A percentile compares a stretch with the other conserved stretches of the same genome.
Evolutionary conservation across 2,797 vertebrate genomes (phyloP).

Genomic region (Chiropotes sagulatus): DNA sequence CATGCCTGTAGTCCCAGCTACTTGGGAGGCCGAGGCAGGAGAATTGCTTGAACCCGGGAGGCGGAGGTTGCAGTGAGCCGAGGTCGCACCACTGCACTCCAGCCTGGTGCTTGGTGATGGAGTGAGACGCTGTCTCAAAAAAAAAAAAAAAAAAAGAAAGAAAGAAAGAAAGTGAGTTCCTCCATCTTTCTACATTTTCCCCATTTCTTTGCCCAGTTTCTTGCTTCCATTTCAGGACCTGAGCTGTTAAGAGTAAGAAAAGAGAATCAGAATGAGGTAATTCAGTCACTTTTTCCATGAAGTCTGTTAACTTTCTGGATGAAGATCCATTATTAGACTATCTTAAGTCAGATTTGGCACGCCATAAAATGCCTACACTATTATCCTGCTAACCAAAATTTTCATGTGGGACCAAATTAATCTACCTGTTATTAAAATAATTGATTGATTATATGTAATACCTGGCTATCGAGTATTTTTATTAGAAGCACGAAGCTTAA

Average conservation of each 20-base stretch:
- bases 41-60: no score
- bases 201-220: background rate
- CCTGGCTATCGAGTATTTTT: constrained; percentile 63
- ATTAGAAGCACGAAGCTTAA: constrained; percentile 56
- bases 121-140: no score
- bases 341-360: constrained; percentile 33
- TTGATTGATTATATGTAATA: constrained; percentile 63
- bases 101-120: no score
- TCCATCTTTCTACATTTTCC: background rate
- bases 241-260: background rate
- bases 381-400: constrained; percentile 31
- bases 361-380: background rate
- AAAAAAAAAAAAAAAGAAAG: no score
- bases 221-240: background rate
- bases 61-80: no score
- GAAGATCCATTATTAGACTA: constrained; percentile 16
- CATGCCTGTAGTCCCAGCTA: no score
- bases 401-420: constrained; percentile 33
- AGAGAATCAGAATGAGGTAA: background rate
- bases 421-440: constrained; percentile 60
- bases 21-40: no score
- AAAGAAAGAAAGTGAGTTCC: no score
- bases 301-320: constrained; percentile 16
- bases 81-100: no score
- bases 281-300: constrained; percentile 36